Evolutionary conservation across 2,888 invertebrate species (phyloP).

Genomic region (Rhogogaster chlorosoma): DNA sequence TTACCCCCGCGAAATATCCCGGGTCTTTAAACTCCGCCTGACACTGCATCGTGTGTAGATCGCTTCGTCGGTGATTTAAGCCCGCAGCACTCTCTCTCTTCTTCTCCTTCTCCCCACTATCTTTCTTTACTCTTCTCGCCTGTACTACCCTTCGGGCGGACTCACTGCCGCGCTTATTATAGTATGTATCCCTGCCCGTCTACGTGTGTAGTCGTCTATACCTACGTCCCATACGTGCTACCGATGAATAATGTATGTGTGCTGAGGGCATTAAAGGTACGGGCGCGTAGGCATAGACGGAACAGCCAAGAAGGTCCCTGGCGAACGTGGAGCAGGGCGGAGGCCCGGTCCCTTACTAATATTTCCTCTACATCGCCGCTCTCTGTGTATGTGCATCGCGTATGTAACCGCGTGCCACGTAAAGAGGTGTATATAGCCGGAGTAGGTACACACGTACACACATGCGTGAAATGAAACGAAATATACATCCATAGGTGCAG

Average conservation of each 20-base stretch:
- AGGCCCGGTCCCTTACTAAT: conserved; percentile 48
- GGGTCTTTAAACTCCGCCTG: neutral
- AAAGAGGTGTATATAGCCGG: neutral
- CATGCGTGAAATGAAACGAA: neutral
- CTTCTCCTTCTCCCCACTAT: neutral
- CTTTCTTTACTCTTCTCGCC: conserved; percentile 9
- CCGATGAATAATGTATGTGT: conserved; percentile 9
- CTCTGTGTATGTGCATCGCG: neutral
- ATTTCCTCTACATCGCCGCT: neutral
- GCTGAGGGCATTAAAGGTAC: neutral
- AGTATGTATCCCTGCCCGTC: neutral
- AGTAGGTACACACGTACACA: neutral
- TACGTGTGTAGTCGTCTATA: neutral
- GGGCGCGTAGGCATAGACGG: conserved; percentile 30
- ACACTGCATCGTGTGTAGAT: conserved; percentile 25
- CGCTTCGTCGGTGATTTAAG: conserved; percentile 35
- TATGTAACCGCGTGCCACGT: neutral
- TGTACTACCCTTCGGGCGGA: conserved; percentile 40
- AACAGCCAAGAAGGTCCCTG: conserved; percentile 37
- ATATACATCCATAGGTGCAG: conserved; percentile 3
- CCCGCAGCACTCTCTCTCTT: conserved; percentile 19
- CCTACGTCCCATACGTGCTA: neutral
- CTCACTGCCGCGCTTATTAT: neutral
- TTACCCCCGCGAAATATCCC: neutral
- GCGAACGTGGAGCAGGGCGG: conserved; percentile 48